These are phyloP conservation scores for Dorcus parallelipipedus DNA, from an alignment of 2,888 invertebrate species.

Conservation along the genomic window DNA sequence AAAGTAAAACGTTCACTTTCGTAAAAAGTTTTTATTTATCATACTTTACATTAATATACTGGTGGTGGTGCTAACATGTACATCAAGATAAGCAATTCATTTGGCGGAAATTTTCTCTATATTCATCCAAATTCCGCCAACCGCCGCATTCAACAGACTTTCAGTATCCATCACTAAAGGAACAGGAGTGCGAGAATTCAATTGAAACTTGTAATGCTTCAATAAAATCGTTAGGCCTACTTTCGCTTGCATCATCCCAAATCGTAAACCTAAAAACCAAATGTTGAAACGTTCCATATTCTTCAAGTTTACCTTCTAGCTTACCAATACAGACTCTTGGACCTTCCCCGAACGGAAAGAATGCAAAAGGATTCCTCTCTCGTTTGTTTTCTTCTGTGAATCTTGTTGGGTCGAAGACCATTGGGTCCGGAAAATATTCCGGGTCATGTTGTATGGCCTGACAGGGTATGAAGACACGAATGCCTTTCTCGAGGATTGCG, in stretches of 20 bases:
- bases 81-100: no score
- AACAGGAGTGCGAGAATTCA: constrained; percentile 29
- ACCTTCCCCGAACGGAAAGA: constrained; percentile 57
- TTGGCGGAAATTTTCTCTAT: neutral
- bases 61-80: no score
- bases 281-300: no score
- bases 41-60: no score
- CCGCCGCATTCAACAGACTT: constrained; percentile 18
- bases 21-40: no score
- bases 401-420: constrained; percentile 56
- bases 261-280: constrained; percentile 32
- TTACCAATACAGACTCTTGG: constrained; percentile 56
- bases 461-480: constrained; percentile 54
- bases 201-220: constrained; percentile 28
- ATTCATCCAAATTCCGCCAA: constrained; percentile 30
- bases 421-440: constrained; percentile 55
- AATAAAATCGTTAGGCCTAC: constrained; percentile 28
- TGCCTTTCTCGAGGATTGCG: constrained; percentile 51
- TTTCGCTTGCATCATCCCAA: constrained; percentile 37
- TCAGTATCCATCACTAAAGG: constrained; percentile 27
- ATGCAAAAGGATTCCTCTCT: constrained; percentile 49
- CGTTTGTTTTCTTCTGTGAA: constrained; percentile 51
- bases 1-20: no score
- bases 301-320: no score
- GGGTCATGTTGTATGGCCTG: constrained; percentile 58